Evolutionary conservation across 2,797 vertebrate species (phyloP).

Genomic region (Lagorchestes hirsutus): DNA sequence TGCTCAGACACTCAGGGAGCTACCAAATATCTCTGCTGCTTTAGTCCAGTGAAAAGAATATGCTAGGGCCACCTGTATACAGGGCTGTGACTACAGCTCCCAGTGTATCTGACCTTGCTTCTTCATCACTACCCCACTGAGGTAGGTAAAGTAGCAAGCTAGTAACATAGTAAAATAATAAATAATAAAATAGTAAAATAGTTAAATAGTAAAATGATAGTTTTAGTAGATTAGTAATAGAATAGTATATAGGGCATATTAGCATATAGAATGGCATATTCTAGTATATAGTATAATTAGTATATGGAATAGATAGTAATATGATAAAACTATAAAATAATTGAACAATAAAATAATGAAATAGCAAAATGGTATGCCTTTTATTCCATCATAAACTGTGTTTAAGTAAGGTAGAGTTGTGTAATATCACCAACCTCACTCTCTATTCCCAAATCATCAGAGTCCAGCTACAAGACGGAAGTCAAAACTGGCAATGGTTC

Average conservation of each 20-base stretch:
- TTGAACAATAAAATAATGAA: background rate
- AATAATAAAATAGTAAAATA: background rate
- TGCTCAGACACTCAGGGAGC: background rate
- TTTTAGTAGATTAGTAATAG: no score
- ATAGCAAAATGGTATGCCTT: background rate
- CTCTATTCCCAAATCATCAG: background rate
- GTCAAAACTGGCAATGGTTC: background rate
- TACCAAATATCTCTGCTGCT: background rate
- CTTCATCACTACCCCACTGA: background rate
- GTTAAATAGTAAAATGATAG: background rate
- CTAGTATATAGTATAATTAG: no score
- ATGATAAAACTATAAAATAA: background rate
- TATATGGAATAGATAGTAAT: background rate
- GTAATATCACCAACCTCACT: background rate
- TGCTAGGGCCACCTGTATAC: background rate
- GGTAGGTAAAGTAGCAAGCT: background rate
- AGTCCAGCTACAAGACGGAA: background rate
- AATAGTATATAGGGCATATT: no score
- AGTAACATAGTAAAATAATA: background rate
- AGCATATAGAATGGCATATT: no score
- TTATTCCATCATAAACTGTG: background rate
- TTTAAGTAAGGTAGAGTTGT: background rate
- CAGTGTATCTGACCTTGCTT: background rate
- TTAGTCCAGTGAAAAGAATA: background rate
- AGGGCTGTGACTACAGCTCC: background rate